Evolutionary conservation across 2,113 vertebrate species (phyloP).

Genomic region (Eulemur rufifrons): DNA sequence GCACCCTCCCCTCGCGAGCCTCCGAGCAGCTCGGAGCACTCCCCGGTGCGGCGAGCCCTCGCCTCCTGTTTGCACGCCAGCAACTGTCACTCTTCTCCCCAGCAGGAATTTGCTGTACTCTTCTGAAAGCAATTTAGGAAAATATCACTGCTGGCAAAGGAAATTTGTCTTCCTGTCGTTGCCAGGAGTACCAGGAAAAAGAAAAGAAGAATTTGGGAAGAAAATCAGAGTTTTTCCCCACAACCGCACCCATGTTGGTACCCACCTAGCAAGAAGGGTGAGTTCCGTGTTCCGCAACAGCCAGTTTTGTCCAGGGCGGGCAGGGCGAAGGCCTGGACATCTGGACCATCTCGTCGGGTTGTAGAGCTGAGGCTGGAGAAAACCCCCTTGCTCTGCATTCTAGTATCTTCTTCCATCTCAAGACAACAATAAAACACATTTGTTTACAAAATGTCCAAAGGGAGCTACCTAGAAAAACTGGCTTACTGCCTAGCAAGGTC

Average conservation of each 20-base stretch:
- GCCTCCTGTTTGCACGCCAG: not conserved
- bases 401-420: not conserved
- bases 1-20: rapidly evolving
- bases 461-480: not conserved
- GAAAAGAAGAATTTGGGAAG: not conserved
- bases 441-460: too few relatives aligned
- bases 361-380: not conserved
- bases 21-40: not conserved
- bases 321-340: not conserved
- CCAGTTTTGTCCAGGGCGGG: not conserved
- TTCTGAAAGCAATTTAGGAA: not conserved
- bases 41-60: rapidly evolving
- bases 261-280: not conserved
- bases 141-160: not conserved
- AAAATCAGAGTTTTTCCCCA: not conserved
- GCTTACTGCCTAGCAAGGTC: not conserved
- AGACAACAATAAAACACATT: not conserved
- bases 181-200: not conserved
- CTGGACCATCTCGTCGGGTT: too few relatives aligned
- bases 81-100: not conserved
- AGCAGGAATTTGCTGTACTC: not conserved
- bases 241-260: not conserved
- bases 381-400: not conserved
- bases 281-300: not conserved
- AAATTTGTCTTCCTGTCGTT: not conserved